Conservation (phyloP, 1,140 invertebrate species). For the Idris sp. region DNA sequence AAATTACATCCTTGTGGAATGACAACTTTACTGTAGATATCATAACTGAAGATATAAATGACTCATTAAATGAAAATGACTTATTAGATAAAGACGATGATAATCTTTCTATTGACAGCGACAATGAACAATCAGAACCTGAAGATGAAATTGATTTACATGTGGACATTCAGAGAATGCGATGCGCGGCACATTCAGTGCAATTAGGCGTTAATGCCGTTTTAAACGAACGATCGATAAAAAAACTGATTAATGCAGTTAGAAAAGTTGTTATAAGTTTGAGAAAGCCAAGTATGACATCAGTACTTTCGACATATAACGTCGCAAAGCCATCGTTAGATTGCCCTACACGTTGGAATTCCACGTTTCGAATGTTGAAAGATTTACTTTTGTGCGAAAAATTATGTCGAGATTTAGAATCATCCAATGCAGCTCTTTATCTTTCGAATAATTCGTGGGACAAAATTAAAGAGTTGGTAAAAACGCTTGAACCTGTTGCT, state of each 20-base stretch:
- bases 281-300: background rate
- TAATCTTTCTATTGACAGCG: too few species aligned
- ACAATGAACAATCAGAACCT: too few species aligned
- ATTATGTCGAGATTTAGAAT: background rate
- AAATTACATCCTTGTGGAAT: background rate
- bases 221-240: background rate
- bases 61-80: background rate
- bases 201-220: background rate
- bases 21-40: background rate
- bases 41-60: background rate
- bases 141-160: background rate
- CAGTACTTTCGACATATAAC: background rate
- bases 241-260: background rate
- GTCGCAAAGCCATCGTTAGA: background rate
- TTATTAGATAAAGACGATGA: background rate
- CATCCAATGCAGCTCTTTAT: background rate
- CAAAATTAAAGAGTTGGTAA: background rate
- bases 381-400: background rate
- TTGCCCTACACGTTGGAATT: background rate
- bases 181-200: background rate
- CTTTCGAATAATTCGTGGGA: background rate
- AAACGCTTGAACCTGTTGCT: background rate
- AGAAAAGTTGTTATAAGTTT: background rate
- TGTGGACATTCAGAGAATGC: background rate
- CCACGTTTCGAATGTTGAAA: background rate